These are phyloP conservation scores for Poeciliopsis gracilis DNA, from an alignment of 2,797 vertebrate species.

Conservation along the genomic window DNA sequence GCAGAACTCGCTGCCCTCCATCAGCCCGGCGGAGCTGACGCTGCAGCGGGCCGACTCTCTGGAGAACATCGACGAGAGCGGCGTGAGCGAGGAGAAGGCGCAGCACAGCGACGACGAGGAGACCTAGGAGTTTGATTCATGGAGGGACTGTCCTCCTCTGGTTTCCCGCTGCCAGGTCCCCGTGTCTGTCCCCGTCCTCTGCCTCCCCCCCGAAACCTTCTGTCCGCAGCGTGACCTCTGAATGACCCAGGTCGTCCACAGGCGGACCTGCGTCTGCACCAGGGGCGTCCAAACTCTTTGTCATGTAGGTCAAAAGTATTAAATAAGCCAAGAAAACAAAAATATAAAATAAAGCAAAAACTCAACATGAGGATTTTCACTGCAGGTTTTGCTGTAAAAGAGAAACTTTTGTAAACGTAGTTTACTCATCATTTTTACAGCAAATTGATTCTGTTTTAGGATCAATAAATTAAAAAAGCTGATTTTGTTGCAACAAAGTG, in stretches of 20 bases:
- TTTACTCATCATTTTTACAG: no score
- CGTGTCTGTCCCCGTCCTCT: background rate
- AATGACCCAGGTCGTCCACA: background rate
- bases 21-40: conserved; percentile 77
- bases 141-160: background rate
- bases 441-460: no score
- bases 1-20: conserved; percentile 82
- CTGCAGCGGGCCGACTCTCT: conserved; percentile 83
- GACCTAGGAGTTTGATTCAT: conserved; percentile 38
- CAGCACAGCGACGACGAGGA: conserved; percentile 84
- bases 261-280: no score
- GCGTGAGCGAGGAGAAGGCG: conserved; percentile 79
- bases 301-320: no score
- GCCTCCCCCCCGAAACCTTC: background rate
- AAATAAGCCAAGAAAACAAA: no score
- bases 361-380: no score
- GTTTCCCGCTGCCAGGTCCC: background rate
- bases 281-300: no score
- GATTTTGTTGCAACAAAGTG: no score
- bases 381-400: no score
- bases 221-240: background rate
- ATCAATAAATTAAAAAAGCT: no score
- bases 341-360: no score
- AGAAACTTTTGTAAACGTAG: no score
- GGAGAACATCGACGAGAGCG: conserved; percentile 87